Base-by-base conservation (phyloP, 2,888 invertebrate species). In the Platycheirus albimanus region DNA sequence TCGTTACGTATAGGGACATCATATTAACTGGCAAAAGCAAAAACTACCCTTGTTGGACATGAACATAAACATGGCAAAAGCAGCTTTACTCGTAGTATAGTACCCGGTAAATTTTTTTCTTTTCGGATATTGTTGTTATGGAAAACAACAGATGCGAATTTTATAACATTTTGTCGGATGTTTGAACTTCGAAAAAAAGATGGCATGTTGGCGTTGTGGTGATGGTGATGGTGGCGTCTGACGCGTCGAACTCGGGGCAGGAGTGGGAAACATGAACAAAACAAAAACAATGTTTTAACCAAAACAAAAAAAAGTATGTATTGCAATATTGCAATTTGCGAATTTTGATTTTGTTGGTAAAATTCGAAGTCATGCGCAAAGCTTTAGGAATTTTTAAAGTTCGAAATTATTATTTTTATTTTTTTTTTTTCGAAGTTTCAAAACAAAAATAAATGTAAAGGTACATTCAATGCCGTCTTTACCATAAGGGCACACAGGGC, bases 21-120 rank as follows among this genome's bases (percentile, higher is more conserved):
- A 41, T 66, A 36, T 49, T 43, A n/a, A 13, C 66, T 71, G 17
- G 19, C 56, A 64, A 51, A 58, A 69, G 19, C 56, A 64, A 51
- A 58, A 69, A 45, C 74, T 20, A 77, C 81, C 81, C 71, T 71
- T 66, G 41, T 71, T 66, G 45, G 56, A 49, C 33, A 56, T 78
- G 49, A 8, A 8, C 5, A 6, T 33, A 6, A 52, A 36, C 43
- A 61, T 33, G 43, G 5, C 38, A n/a, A n/a, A n/a, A n/a, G n/a
- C n/a, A n/a, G n/a, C n/a, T n/a, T n/a, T n/a, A n/a, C n/a, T n/a
- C n/a, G n/a, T n/a, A n/a, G n/a, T n/a, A n/a, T n/a, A n/a, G n/a
- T n/a, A n/a, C n/a, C n/a, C n/a, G n/a, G n/a, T n/a, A n/a, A n/a
- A n/a, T n/a, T n/a, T n/a, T 15, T 45, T 28, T 45, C 7, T 10